Evolutionary conservation across 1,140 invertebrate genomes (phyloP), one percentile per base, ranked within the genome.

Genomic region (Diplogasteroides magnus): DNA sequence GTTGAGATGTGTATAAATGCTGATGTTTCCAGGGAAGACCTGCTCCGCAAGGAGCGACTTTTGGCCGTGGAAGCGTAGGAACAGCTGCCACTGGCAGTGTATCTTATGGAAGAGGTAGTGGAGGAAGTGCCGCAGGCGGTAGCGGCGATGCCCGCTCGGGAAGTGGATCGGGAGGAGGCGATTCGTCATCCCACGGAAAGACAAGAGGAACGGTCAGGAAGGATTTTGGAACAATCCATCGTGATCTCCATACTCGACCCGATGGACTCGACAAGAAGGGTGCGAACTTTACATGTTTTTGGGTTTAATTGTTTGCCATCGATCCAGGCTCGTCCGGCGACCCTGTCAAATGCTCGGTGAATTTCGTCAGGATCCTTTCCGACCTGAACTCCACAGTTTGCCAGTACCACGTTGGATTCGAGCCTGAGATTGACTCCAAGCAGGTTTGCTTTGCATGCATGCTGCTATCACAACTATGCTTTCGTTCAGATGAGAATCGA

Each of bases 381-480:
- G 29, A 58, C 11, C 31, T 25, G 0, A 27, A 59, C 31, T 66
- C 56, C 58, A 48, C 57, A 2, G 67, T 71, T 37, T 71, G 48
- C 58, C 69, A 71, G 64, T 71, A 31, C 58, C 69, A 71, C 58
- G 57, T 71, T 23, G 29, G 31, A 2, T 71, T 71, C 58, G 63
- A 71, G 3, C 69, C 69, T 2, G 56, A 57, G 19, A 61, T 71
- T n/a, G 69, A 71, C n/a, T 29, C 57, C n/a, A 71, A 71, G 37
- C 23, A 55, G 15, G 28, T 68, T n/a, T n/a, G 66, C 14, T 66
- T 26, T 48, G 57, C 37, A 15, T 31, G 19, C 48, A 62, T n/a
- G 58, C 11, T n/a, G 14, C 57, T 48, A 37, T 68, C 28, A 31
- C n/a, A 11, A 65, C 0, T 13, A 15, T 67, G 6, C 26, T 13